These are phyloP conservation scores for Microctenopoma lineatum DNA, from an alignment of 2,797 vertebrate genomes.

Conservation along the genomic window DNA sequence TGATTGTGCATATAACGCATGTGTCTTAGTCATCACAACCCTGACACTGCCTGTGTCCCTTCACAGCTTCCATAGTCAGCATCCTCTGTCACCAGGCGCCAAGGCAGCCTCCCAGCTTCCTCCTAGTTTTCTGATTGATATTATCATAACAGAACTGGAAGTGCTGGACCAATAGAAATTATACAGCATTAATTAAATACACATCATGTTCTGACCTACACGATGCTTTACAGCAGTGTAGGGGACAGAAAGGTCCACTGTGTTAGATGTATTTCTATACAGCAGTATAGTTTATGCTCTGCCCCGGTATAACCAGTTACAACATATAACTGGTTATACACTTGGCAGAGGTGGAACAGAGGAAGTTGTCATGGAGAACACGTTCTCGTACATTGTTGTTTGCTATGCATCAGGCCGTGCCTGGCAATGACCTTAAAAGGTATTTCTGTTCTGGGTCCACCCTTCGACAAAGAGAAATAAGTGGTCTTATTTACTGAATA, in stretches of 20 bases:
- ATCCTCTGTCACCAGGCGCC: conserved; percentile 50
- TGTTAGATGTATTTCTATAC: conserved; percentile 51
- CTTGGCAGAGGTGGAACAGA: conserved; percentile 55
- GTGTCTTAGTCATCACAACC: conserved; percentile 69
- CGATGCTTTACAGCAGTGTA: conserved; percentile 32
- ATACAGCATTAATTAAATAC: conserved; percentile 43
- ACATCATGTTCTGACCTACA: conserved; percentile 43
- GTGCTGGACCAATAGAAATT: conserved; percentile 40
- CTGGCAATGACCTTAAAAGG: conserved; percentile 79
- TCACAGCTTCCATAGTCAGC: conserved; percentile 62
- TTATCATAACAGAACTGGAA: conserved; percentile 52
- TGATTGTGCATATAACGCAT: conserved; percentile 66
- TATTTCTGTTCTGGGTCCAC: conserved; percentile 78
- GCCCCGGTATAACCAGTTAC: conserved; percentile 47
- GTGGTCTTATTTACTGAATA: conserved; percentile 84
- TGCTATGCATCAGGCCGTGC: conserved; percentile 86
- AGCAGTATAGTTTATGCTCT: conserved; percentile 54
- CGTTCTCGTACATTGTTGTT: conserved; percentile 76
- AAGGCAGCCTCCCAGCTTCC: conserved; percentile 31
- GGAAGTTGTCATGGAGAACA: conserved; percentile 73
- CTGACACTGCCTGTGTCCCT: conserved; percentile 60
- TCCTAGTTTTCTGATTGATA: conserved; percentile 44
- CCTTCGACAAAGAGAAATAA: conserved; percentile 82
- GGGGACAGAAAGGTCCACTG: conserved; percentile 37
- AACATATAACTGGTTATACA: conserved; percentile 40